phyloP scores from a whole-genome alignment of 1,140 invertebrate species.

The Trichonephila inaurata region DNA sequence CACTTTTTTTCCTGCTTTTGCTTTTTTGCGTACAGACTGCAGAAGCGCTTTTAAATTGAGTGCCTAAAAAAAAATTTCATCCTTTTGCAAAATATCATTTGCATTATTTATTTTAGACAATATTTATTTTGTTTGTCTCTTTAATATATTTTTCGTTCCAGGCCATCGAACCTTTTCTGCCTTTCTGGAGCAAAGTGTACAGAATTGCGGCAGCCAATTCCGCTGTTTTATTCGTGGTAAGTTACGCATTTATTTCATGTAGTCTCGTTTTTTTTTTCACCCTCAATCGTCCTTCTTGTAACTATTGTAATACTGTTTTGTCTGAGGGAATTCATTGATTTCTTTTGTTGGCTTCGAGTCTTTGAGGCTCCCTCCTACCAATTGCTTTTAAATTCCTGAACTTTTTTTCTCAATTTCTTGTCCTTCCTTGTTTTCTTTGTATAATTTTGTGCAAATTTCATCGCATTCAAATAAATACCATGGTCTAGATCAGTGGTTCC shows the following conservation, averaged over 20 bases:
- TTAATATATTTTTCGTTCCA: slow-evolving; percentile 78
- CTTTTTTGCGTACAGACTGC: slow-evolving; percentile 11
- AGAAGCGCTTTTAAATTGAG: slow-evolving; percentile 11
- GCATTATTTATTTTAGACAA: neutral
- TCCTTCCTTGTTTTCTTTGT: too few relatives aligned
- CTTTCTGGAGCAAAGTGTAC: slow-evolving; percentile 87
- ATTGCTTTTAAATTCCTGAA: too few relatives aligned
- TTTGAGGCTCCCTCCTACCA: too few relatives aligned
- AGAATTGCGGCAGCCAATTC: slow-evolving; percentile 88
- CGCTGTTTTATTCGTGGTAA: slow-evolving; percentile 92
- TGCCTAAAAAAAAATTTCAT: slow-evolving; percentile 10
- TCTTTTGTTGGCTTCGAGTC: too few relatives aligned
- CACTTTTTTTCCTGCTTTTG: slow-evolving; percentile 34
- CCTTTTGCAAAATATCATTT: slow-evolving; percentile 3
- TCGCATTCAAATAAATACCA: too few relatives aligned
- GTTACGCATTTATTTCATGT: neutral
- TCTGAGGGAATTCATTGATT: too few relatives aligned
- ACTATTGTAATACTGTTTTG: too few relatives aligned
- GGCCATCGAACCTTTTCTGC: slow-evolving; percentile 91
- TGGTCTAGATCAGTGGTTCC: too few relatives aligned
- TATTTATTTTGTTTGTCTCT: neutral
- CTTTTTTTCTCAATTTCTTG: too few relatives aligned
- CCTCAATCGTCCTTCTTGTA: too few relatives aligned
- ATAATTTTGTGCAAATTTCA: too few relatives aligned
- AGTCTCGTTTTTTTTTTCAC: neutral